These are phyloP conservation scores for Pristis pectinata DNA, from an alignment of 2,797 vertebrate genomes.

Conservation along the genomic window DNA sequence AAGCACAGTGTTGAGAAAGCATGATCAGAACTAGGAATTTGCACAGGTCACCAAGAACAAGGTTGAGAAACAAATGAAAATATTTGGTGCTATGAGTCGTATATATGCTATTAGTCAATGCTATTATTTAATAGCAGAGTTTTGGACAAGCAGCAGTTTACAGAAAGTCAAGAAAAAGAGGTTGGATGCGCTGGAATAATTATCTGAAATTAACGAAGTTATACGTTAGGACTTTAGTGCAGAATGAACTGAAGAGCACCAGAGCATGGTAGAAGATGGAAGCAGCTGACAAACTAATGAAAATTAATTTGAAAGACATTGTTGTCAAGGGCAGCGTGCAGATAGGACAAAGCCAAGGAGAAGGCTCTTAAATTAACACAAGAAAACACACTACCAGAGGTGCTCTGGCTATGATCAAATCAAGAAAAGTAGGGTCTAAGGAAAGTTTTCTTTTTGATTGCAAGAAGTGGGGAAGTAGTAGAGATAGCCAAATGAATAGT, in stretches of 20 bases:
- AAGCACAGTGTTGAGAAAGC: not conserved
- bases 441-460: too few species aligned
- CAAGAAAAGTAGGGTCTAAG: not conserved
- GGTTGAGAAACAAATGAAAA: not conserved
- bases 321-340: not conserved
- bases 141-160: not conserved
- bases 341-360: not conserved
- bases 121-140: not conserved
- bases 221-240: not conserved
- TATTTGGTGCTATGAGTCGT: not conserved
- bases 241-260: not conserved
- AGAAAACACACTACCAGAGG: not conserved
- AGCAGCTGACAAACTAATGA: not conserved
- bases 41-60: not conserved
- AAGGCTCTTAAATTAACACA: not conserved
- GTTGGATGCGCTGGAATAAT: not conserved
- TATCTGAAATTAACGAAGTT: not conserved
- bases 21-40: not conserved
- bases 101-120: too few species aligned
- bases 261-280: not conserved
- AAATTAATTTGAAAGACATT: not conserved
- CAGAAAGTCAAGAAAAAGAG: not conserved
- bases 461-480: not conserved
- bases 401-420: not conserved
- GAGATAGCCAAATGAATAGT: not conserved